phyloP scores from a whole-genome alignment of 2,797 vertebrate genomes.

The Myoxocephalus aenaeus region DNA sequence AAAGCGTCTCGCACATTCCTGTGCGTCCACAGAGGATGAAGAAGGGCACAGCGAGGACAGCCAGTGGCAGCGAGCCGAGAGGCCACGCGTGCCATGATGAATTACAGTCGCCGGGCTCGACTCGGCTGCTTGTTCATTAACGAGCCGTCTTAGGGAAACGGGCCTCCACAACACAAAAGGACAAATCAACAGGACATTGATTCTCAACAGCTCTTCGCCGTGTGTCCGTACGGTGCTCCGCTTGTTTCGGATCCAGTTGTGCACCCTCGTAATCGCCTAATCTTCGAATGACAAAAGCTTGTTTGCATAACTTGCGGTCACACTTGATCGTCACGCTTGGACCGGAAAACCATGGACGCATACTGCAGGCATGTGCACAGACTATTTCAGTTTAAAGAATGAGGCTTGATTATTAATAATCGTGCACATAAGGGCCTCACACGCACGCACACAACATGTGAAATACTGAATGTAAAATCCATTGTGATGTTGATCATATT shows the following conservation, averaged over 20 bases:
- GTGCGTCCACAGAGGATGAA: slow-evolving; percentile 38
- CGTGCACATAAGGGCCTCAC: not conserved
- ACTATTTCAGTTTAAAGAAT: slow-evolving; percentile 15
- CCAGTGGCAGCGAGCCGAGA: slow-evolving; percentile 63
- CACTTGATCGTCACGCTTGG: slow-evolving; percentile 22
- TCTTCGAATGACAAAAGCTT: slow-evolving; percentile 50
- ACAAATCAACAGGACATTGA: slow-evolving; percentile 45
- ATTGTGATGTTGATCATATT: not conserved
- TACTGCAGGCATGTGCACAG: slow-evolving; percentile 22
- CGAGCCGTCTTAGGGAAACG: slow-evolving; percentile 60
- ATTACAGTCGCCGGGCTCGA: slow-evolving; percentile 65
- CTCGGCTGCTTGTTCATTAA: slow-evolving; percentile 73
- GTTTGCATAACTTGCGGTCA: slow-evolving; percentile 56
- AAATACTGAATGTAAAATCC: not conserved
- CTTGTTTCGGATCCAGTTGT: slow-evolving; percentile 39
- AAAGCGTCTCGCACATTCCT: slow-evolving; percentile 12
- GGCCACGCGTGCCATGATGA: slow-evolving; percentile 77
- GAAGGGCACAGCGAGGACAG: slow-evolving; percentile 54
- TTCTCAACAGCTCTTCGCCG: slow-evolving; percentile 42
- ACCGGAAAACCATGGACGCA: slow-evolving; percentile 14
- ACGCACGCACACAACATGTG: not conserved
- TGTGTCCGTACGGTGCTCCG: not conserved
- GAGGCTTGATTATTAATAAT: slow-evolving; percentile 15
- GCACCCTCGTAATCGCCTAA: slow-evolving; percentile 43
- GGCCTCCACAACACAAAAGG: slow-evolving; percentile 59